phyloP scores from a whole-genome alignment of 2,888 invertebrate genomes.

The Apamea monoglypha region DNA sequence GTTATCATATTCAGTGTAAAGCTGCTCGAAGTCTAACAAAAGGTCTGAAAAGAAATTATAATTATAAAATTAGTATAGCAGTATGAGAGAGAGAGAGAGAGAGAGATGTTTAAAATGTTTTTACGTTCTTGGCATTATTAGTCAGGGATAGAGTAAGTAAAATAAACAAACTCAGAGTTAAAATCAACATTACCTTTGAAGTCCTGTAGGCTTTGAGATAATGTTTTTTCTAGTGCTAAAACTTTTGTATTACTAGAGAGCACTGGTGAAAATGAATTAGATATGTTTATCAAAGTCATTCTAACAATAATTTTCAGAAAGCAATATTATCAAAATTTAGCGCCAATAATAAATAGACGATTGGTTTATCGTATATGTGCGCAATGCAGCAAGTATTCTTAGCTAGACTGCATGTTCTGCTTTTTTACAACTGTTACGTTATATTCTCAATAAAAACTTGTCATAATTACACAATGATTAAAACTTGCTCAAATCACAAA shows the following conservation, averaged over 20 bases:
- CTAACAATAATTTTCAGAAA: neutral
- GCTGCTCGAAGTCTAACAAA: constrained; percentile 75
- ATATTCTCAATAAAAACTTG: neutral
- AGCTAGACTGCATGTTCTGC: neutral
- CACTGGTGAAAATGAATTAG: constrained; percentile 55
- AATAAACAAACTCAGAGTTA: neutral
- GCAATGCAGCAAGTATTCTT: neutral
- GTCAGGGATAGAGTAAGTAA: neutral
- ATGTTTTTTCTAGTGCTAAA: constrained; percentile 74
- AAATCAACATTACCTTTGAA: constrained; percentile 75
- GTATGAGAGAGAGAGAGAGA: neutral
- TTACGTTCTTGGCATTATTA: neutral
- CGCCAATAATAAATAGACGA: constrained; percentile 38
- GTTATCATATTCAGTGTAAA: constrained; percentile 73
- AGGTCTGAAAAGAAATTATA: constrained; percentile 76
- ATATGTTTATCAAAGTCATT: constrained; percentile 48
- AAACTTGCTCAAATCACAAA: constrained; percentile 5
- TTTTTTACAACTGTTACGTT: neutral
- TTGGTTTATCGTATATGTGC: neutral
- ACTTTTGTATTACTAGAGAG: constrained; percentile 73
- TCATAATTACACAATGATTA: neutral
- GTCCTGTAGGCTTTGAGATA: constrained; percentile 74
- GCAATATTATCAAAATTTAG: constrained; percentile 7
- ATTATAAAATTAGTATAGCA: neutral
- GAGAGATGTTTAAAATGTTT: neutral